Base-by-base conservation (phyloP, 1,140 invertebrate species). In the Lepidurus packardi region DNA sequence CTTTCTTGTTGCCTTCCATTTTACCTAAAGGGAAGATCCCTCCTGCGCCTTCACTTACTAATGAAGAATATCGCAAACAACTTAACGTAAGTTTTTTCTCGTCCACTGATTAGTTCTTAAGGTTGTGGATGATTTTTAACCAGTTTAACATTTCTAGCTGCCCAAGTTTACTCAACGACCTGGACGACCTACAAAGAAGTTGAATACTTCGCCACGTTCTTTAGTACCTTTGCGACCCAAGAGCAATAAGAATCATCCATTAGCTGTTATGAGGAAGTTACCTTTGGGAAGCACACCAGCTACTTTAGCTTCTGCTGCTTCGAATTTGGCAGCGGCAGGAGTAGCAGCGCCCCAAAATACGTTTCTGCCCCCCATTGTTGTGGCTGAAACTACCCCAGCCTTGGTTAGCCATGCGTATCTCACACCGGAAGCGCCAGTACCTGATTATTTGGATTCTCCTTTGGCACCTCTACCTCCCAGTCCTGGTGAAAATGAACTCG, bases 221-320 rank as follows among this genome's bases (percentile, higher is more conserved):
- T 65, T 65, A 65, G 53, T 65, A 65, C 53, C 53, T 65, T 65
- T 65, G 53, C 53, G 53, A 13, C 53, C 53, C 16, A 65, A 65
- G 53, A 65, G 53, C 53, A 65, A 65, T 65, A 65, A 65, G 53
- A 65, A 65, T 65, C 53, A 65, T n/a, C 53, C 53, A 21, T 65
- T 65, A 65, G 53, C 53, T 65, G 53, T 65, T 65, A 65, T 65
- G 53, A 65, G 53, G 10, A 65, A 65, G 13, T 65, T 65, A 21
- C 53, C 53, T 65, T 65, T 65, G 53, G 53, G 53, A 13, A 65
- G 53, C 53, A 65, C 53, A 21, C 53, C 53, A 9, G 53, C 53
- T 16, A 65, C 53, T 16, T 65, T 65, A 21, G 53, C 53, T 9
- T 65, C 53, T 16, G 13, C 53, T 21, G 13, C 21, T 16, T n/a